Evolutionary conservation across 2,888 invertebrate species (phyloP).

Genomic region (Tachina fera): DNA sequence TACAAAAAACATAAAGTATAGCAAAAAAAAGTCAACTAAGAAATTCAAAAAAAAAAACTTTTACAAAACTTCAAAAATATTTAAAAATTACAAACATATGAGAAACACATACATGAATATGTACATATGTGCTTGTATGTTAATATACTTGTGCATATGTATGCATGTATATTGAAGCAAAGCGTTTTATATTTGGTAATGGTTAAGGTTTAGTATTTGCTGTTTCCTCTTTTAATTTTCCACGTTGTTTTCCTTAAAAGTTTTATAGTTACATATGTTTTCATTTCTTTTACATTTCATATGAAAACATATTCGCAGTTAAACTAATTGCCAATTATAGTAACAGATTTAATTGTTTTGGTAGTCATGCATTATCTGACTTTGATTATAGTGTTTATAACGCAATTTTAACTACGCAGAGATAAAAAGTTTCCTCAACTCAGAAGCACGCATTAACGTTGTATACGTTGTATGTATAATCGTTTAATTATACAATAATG

Average conservation of each 20-base stretch:
- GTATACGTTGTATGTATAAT: too few relatives aligned
- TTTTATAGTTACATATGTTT: background rate
- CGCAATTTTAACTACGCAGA: too few relatives aligned
- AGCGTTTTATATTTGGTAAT: background rate
- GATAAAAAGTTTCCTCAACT: too few relatives aligned
- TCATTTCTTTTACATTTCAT: background rate
- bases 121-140: too few relatives aligned
- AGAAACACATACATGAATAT: too few relatives aligned
- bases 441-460: too few relatives aligned
- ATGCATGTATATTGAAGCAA: background rate
- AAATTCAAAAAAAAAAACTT: conserved; percentile 28
- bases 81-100: background rate
- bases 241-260: background rate
- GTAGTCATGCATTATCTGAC: background rate
- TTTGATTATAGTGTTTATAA: too few relatives aligned
- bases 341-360: background rate
- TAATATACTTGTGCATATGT: too few relatives aligned
- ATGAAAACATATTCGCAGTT: background rate
- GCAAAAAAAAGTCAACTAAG: background rate
- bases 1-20: conserved; percentile 31
- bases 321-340: background rate
- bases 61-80: conserved; percentile 14
- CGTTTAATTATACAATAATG: too few relatives aligned
- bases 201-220: background rate
- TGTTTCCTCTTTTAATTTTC: background rate